phyloP scores from a whole-genome alignment of 2,888 invertebrate species.

The Carabus problematicus region DNA sequence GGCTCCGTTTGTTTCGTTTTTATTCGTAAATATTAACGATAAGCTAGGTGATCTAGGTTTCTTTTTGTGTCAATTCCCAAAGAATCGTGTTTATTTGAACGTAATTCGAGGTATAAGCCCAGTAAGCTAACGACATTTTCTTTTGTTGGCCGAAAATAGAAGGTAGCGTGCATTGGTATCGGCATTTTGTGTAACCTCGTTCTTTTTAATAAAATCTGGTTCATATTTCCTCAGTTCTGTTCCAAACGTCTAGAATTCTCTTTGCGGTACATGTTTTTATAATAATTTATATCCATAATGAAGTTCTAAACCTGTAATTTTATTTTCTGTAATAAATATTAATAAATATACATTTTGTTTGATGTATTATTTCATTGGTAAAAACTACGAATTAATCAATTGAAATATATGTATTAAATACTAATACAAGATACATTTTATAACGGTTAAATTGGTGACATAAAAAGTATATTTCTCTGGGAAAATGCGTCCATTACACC shows the following conservation, averaged over 20 bases:
- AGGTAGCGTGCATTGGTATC: slow-evolving; percentile 23
- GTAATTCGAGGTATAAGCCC: slow-evolving; percentile 27
- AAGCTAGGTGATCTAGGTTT: too few relatives aligned
- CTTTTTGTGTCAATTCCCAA: too few relatives aligned
- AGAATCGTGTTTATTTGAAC: slow-evolving; percentile 23
- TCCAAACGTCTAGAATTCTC: too few relatives aligned
- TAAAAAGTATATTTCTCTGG: too few relatives aligned
- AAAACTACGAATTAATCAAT: too few relatives aligned
- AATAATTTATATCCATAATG: background rate
- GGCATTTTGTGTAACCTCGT: slow-evolving; percentile 35
- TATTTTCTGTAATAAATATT: slow-evolving; percentile 1
- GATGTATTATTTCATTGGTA: too few relatives aligned
- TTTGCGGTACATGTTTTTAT: background rate
- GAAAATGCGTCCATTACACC: background rate
- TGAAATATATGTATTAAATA: too few relatives aligned
- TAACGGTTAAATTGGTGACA: too few relatives aligned
- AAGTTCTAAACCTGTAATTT: background rate
- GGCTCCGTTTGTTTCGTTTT: too few relatives aligned
- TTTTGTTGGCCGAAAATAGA: slow-evolving; percentile 35
- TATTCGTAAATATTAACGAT: too few relatives aligned
- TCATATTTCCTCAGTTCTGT: slow-evolving; percentile 7
- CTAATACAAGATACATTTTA: too few relatives aligned
- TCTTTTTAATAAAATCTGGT: slow-evolving; percentile 25
- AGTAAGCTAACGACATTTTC: slow-evolving; percentile 22
- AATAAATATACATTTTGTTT: too few relatives aligned